Conservation (phyloP, 2,888 invertebrate species). For the Ichneumon xanthorius region DNA sequence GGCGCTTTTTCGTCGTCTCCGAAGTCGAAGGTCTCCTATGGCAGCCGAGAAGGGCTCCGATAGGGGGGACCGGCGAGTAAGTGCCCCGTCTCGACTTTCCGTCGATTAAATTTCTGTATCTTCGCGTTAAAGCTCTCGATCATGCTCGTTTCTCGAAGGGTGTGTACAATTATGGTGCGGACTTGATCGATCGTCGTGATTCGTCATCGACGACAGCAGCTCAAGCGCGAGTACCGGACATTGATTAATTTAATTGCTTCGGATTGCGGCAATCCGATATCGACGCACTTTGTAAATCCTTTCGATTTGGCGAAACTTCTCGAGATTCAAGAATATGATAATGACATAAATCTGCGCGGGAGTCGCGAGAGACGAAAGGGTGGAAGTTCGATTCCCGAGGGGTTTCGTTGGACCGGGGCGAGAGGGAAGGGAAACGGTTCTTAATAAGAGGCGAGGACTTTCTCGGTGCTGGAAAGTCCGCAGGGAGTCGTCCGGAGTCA, state of each 20-base stretch:
- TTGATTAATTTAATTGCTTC: conserved; percentile 24
- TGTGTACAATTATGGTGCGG: background rate
- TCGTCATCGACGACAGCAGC: conserved; percentile 38
- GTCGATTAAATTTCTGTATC: conserved; percentile 43
- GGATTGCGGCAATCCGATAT: background rate
- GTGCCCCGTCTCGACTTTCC: conserved; percentile 39
- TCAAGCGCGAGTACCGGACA: conserved; percentile 13
- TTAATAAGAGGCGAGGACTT: conserved; percentile 64
- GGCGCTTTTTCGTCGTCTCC: conserved; percentile 38
- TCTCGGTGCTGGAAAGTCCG: conserved; percentile 51
- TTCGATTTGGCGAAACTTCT: conserved; percentile 33
- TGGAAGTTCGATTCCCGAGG: conserved; percentile 81
- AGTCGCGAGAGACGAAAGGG: conserved; percentile 74
- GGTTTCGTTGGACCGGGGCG: conserved; percentile 70
- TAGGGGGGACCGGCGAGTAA: conserved; percentile 22
- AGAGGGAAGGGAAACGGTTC: conserved; percentile 69
- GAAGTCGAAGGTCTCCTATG: conserved; percentile 26
- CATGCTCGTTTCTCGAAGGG: conserved; percentile 20
- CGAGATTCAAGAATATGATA: conserved; percentile 72
- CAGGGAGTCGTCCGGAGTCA: conserved; percentile 57
- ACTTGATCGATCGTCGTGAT: conserved; percentile 42
- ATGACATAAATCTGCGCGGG: conserved; percentile 76
- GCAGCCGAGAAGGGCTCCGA: conserved; percentile 34
- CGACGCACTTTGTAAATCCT: conserved; percentile 7
- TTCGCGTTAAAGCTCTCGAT: background rate